These are phyloP conservation scores for Pomatostomus ruficeps DNA, from an alignment of 2,113 vertebrate species.

Conservation along the genomic window DNA sequence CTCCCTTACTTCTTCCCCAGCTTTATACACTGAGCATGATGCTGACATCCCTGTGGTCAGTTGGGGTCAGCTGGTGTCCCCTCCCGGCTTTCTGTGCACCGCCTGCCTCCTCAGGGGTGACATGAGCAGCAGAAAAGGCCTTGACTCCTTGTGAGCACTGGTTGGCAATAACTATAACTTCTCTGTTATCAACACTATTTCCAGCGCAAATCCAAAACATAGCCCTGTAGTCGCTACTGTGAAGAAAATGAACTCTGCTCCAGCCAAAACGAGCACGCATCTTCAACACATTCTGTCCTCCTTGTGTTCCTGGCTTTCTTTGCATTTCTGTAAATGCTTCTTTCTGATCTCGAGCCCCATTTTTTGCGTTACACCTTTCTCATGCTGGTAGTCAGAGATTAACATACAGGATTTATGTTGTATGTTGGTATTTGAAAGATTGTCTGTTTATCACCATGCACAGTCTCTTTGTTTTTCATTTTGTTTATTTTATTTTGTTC, in stretches of 20 bases:
- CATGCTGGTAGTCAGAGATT: not conserved
- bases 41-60: not conserved
- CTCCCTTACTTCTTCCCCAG: not conserved
- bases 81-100: not conserved
- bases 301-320: not conserved
- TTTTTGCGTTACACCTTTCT: not conserved
- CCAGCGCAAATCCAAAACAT: not conserved
- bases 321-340: not conserved
- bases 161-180: not conserved
- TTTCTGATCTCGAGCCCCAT: not conserved
- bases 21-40: not conserved
- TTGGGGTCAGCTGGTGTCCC: not conserved
- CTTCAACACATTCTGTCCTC: not conserved
- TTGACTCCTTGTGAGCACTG: not conserved
- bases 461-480: not conserved
- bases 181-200: not conserved
- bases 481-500: not conserved
- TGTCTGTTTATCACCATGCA: not conserved
- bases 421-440: not conserved
- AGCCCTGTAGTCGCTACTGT: accelerated
- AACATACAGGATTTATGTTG: not conserved
- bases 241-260: not conserved
- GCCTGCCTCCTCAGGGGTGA: not conserved
- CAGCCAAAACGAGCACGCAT: not conserved
- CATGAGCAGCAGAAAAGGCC: not conserved